Base-by-base conservation (phyloP, 53 echinoderm and acorn worm genomes). In the Henricia sp. region DNA sequence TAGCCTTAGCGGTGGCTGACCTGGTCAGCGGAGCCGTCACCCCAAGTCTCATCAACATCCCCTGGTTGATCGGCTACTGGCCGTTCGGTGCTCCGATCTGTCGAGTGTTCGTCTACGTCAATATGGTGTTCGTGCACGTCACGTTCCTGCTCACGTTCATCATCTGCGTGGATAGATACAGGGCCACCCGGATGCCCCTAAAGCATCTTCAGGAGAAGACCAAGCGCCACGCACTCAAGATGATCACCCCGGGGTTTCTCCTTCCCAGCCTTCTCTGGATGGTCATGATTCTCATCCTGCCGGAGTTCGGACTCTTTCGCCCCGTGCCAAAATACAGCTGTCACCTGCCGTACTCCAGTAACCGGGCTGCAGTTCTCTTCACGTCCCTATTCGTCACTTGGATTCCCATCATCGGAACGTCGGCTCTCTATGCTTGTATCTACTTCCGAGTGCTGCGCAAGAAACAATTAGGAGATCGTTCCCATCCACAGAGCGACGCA, bases 41-140 rank as follows among this genome's bases (percentile, higher is more conserved):
- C 51, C 84, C 88, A 56, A 50, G 70, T 10, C 17, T 91, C 12
- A 69, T 83, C 19, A 88, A 88, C 58, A 58, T 84, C 9, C 11
- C 88, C 50, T 91, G 83, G 75, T 36, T 91, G 52, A 50, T 83
- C 30, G 91, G 91, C 19, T 75, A 83, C 24, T 91, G 91, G 91
- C 91, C 91, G 20, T 88, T 84, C 64, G 85, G 91, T 33, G 23
- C 63, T 10, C 34, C 21, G 23, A 67, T 84, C 19, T 91, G 91
- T 60, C 76, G 68, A 0, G 66, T 38, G 30, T 77, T 88, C 60
- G 55, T 88, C 77, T 88, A 69, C 63, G 40, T 88, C 88, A 88
- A 91, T 44, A 66, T 68, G 33, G 72, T 88, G 6, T 71, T 91
- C 38, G 84, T 84, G 10, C 91, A 91, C 82, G 84, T 62, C 2